Percentiles rank a stretch among this genome's conserved stretches.
Evolutionary conservation across 2,888 invertebrate genomes (phyloP).

Genomic region (Pollenia angustigena): DNA sequence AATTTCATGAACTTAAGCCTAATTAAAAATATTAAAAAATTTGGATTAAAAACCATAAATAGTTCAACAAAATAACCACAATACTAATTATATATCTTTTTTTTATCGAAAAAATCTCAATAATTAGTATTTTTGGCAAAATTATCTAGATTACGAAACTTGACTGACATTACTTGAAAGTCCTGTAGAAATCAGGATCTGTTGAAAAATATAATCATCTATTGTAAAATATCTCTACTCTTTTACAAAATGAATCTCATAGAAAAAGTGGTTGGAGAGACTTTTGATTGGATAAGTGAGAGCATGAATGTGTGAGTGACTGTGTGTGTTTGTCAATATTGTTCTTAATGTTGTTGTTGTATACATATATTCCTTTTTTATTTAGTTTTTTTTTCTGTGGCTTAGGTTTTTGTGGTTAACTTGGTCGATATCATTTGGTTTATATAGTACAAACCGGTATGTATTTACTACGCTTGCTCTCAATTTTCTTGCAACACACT

Average conservation of each 20-base stretch:
- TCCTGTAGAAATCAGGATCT: too few species aligned
- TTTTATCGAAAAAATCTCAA: too few species aligned
- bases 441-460: slow-evolving; percentile 14
- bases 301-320: slow-evolving; percentile 11
- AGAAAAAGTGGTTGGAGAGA: slow-evolving; percentile 32
- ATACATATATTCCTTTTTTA: slow-evolving; percentile 47
- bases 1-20: too few species aligned
- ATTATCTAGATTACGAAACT: too few species aligned
- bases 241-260: neutral
- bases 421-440: slow-evolving; percentile 75
- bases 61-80: too few species aligned
- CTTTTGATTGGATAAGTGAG: neutral
- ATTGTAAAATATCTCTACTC: too few species aligned
- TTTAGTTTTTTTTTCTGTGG: slow-evolving; percentile 71
- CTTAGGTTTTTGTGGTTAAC: slow-evolving; percentile 80
- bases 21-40: too few species aligned
- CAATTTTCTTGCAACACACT: slow-evolving; percentile 23
- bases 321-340: slow-evolving; percentile 29
- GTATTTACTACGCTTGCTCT: slow-evolving; percentile 70
- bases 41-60: too few species aligned
- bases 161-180: too few species aligned
- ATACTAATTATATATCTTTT: too few species aligned
- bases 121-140: too few species aligned
- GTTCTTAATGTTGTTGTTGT: neutral
- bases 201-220: too few species aligned